These are phyloP conservation scores for Halictus rubicundus DNA, from an alignment of 1,140 invertebrate genomes.

Conservation along the genomic window DNA sequence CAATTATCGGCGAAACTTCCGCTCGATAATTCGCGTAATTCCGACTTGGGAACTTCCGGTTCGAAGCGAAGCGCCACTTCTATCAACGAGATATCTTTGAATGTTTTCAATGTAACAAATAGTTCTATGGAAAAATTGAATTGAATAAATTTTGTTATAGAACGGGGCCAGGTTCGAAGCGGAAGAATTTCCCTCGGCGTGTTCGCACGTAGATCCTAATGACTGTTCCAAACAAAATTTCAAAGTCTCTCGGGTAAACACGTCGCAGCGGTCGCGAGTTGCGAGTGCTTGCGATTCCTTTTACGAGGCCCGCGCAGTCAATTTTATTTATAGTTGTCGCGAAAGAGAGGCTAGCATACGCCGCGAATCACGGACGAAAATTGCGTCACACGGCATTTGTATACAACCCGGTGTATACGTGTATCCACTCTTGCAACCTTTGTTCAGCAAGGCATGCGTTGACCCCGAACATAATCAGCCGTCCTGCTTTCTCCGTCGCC, in stretches of 20 bases:
- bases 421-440: slow-evolving; percentile 21
- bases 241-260: not conserved
- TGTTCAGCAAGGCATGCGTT: slow-evolving; percentile 26
- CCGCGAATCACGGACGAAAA: not conserved
- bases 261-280: not conserved
- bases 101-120: no score
- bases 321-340: not conserved
- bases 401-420: slow-evolving; percentile 24
- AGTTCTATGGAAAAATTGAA: no score
- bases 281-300: not conserved
- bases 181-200: not conserved
- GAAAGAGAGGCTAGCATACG: not conserved
- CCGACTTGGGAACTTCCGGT: not conserved
- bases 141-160: no score
- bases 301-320: not conserved
- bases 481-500: slow-evolving; percentile 34
- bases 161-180: not conserved
- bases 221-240: not conserved
- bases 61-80: not conserved
- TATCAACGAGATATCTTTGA: no score
- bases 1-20: not conserved
- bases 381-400: slow-evolving; percentile 33
- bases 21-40: not conserved
- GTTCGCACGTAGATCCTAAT: not conserved
- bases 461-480: slow-evolving; percentile 41